Evolutionary conservation across 2,888 invertebrate genomes (phyloP), one percentile per base, ranked within the genome.

Genomic region (Pterostichus madidus): DNA sequence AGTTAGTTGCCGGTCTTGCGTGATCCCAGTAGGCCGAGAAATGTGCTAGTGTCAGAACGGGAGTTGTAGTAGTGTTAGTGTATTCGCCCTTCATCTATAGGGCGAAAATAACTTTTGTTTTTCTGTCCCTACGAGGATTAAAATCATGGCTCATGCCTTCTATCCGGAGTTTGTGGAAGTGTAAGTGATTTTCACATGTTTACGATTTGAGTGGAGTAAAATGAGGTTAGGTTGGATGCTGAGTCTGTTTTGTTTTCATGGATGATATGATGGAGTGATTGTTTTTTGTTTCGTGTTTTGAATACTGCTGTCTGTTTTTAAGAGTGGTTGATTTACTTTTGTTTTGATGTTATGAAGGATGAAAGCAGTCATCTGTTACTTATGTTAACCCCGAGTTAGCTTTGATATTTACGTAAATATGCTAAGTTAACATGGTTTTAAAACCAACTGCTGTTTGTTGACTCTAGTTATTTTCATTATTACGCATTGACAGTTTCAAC

Each of bases 71-170:
- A 31, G 75, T 75, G 75, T 32, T 75, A 24, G 49, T 71, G 46
- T 24, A 39, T 15, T 53, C 35, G 32, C 53, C 39, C 52, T 44
- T 17, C 46, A 15, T 32, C 80, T 24, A 39, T 44, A 13, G 39
- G 15, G 73, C 59, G 61, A 35, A n/a, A 75, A 13, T 61, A 31
- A 61, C 24, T 53, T 53, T 71, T 52, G 24, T 80, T 68, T 78
- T 75, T 13, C 64, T 35, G 39, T 39, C 5, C n/a, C 53, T 13
- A 8, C 31, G 56, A 80, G 80, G 80, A 80, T 80, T 80, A 80
- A 56, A 32, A 46, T 49, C 52, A 81, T 81, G 81, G 81, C 81
- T 75, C 56, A 73, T 32, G 68, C 31, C 52, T 75, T 59, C 81
- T 59, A 15, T 24, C 13, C 75, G 31, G 75, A 81, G 6, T 75